Evolutionary conservation across 2,113 vertebrate species (phyloP), one percentile per base, ranked within the genome.

Genomic region (Sinocyclocheilus anshuiensis): DNA sequence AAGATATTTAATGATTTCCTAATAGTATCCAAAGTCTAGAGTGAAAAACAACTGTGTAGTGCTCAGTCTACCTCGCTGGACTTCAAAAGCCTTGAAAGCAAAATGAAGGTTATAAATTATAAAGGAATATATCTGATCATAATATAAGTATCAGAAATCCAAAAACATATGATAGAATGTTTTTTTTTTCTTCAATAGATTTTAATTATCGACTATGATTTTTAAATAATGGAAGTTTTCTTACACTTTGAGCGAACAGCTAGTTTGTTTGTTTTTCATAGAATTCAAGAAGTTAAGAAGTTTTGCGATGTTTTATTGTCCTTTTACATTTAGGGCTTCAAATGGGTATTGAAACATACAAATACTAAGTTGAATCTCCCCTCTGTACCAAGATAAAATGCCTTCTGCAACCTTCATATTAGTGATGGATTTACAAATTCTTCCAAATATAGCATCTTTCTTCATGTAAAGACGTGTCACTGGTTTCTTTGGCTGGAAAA

Each of bases 401-500:
- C 75, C 15, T 33, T 57, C 33, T 61, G 10, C 13, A 42, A 65
- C 13, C 13, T 81, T 65, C 4, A 81, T 18, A 42, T 45, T 81
- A 65, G 78, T 65, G 59, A 65, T 45, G 3, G 22, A 63, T 81
- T 81, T 45, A 45, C 72, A 76, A 15, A 48, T 24, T 48, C 20
- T 74, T 72, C 10, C 11, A 7, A 80, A 80, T 10, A 4, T 45
- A 22, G 4, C 6, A 16, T 63, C 20, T 63, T 80, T 61, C n/a
- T 13, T 63, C 36, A 24, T 24, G 11, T 63, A 61, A 15, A 45
- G 6, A 63, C 0, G 22, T 50, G 50, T 61, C 77, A 45, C 59
- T 65, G 78, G 78, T 18, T 33, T 79, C 29, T 79, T 79, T 59
- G 53, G 29, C 18, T 63, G 78, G 22, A 81, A 81, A 65, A 45